phyloP scores from a whole-genome alignment of 2,797 vertebrate species.

The Liasis olivaceus region DNA sequence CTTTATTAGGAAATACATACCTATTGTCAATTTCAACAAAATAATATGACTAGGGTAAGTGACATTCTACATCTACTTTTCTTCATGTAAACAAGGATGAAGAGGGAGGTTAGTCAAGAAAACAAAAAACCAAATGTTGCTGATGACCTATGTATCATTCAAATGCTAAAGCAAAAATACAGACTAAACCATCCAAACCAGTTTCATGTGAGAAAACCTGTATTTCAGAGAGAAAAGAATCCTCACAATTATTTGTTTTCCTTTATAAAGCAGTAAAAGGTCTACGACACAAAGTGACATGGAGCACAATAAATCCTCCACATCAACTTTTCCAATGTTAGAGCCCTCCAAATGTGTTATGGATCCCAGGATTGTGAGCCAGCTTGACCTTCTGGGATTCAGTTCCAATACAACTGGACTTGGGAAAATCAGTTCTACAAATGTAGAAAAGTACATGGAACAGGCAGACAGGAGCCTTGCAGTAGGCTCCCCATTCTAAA shows the following conservation, averaged over 20 bases:
- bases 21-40: slow-evolving; percentile 7
- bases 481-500: not conserved
- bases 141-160: not conserved
- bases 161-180: not conserved
- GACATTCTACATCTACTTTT: not conserved
- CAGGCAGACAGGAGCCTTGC: not conserved
- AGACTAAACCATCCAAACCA: not conserved
- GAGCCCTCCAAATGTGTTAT: not conserved
- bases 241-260: not conserved
- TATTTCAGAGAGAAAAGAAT: not conserved
- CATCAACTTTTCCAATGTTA: not conserved
- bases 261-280: not conserved
- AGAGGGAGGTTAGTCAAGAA: not conserved
- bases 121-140: not conserved
- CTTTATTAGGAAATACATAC: not conserved
- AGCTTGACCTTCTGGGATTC: not conserved
- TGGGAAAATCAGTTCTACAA: not conserved
- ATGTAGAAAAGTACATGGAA: not conserved
- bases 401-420: not conserved
- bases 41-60: slow-evolving; percentile 20
- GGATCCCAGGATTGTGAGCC: not conserved
- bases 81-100: not conserved
- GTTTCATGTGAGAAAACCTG: not conserved
- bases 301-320: not conserved
- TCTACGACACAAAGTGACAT: not conserved